These are phyloP conservation scores for Cyanoramphus novaezelandiae DNA, from an alignment of 2,113 vertebrate species.

Conservation along the genomic window DNA sequence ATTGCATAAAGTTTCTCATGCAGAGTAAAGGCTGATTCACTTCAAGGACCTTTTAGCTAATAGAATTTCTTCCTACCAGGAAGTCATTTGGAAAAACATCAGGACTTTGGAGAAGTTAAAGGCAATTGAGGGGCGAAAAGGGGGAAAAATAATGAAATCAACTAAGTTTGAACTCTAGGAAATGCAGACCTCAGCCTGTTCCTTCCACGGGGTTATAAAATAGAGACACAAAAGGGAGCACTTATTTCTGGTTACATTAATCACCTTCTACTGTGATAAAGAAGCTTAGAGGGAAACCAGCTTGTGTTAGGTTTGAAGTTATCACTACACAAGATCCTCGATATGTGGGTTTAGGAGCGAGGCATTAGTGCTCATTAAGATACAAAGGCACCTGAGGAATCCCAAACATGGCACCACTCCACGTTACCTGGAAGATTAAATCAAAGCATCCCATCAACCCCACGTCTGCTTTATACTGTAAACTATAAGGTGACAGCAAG, in stretches of 20 bases:
- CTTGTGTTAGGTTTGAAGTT: neutral
- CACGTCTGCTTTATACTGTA: neutral
- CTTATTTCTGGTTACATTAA: neutral
- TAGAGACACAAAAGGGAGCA: neutral
- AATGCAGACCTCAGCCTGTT: neutral
- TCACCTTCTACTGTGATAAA: neutral
- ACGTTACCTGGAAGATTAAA: neutral
- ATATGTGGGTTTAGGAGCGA: neutral
- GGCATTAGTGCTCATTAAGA: neutral
- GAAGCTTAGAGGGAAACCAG: neutral
- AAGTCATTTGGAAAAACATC: neutral
- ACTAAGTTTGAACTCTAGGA: neutral
- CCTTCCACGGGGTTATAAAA: neutral
- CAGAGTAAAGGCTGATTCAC: neutral
- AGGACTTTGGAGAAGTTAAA: neutral
- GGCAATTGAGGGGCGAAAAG: neutral
- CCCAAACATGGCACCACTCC: fast-evolving
- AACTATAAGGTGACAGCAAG: neutral
- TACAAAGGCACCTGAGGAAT: neutral
- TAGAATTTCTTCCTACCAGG: neutral
- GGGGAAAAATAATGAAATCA: neutral
- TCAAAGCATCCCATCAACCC: neutral
- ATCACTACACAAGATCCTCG: neutral
- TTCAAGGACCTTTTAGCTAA: neutral
- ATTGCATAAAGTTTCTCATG: neutral